Base-by-base conservation (phyloP, 2,888 invertebrate genomes). In the Sepiola atlantica region DNA sequence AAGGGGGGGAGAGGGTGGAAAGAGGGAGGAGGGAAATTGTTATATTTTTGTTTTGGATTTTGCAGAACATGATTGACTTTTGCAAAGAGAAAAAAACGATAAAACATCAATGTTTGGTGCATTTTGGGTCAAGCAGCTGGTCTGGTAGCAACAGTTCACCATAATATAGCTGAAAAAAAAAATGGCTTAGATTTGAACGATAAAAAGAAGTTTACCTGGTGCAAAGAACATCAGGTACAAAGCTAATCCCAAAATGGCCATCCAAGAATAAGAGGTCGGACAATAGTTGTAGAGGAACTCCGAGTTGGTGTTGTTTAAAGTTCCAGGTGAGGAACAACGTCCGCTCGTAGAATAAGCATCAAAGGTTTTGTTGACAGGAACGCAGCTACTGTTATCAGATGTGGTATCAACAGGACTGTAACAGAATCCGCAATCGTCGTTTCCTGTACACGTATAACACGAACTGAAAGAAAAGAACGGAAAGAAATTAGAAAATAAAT, bases 141-240 rank as follows among this genome's bases (percentile, higher is more conserved):
- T n/a, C n/a, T n/a, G n/a, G n/a, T n/a, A n/a, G n/a, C n/a, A n/a
- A n/a, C n/a, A n/a, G n/a, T n/a, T n/a, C n/a, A n/a, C n/a, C n/a
- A n/a, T n/a, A n/a, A n/a, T n/a, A n/a, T n/a, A n/a, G n/a, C n/a
- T n/a, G n/a, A n/a, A n/a, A n/a, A n/a, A n/a, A n/a, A n/a, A n/a
- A n/a, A n/a, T 45, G 45, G 45, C 8, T 45, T 45, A 8, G 45
- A 45, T 45, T 45, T 45, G 45, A 45, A n/a, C n/a, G n/a, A n/a
- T n/a, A n/a, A n/a, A n/a, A n/a, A n/a, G n/a, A n/a, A 45, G 14
- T 95, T 92, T 93, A 97, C 97, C 97, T 95, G 98, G 97, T 35
- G 98, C 97, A 96, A 98, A 98, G 95, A 97, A 97, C 95, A 97
- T 96, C n/a, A 98, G 96, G 95, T 98, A 98, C 24, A 97, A 94